Base-by-base conservation (phyloP, 1,140 invertebrate genomes). In the Neelides sp. region DNA sequence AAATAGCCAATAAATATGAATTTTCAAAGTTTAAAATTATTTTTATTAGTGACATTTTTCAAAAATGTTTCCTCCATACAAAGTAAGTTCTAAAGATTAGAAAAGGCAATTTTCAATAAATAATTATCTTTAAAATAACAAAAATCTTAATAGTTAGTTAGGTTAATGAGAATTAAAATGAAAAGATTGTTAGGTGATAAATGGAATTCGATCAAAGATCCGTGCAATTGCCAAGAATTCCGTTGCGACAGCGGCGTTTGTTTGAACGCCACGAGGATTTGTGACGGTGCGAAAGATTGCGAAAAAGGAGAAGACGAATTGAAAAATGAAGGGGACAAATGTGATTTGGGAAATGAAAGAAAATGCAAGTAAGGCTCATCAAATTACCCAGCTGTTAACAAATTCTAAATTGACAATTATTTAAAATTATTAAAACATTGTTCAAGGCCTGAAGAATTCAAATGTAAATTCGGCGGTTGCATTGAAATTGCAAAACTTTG, bases 191-290 rank as follows among this genome's bases (percentile, higher is more conserved):
- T 41, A 45, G 42, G 26, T 8, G 30, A 15, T 20, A 46, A 48
- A 10, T 57, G 54, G 54, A 39, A 36, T 17, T 32, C 19, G 0
- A 57, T 57, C 8, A 46, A 57, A 17, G 46, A 39, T 5, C 43
- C 55, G 3, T 57, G 55, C 28, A 27, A 52, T 2, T 57, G 55
- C 26, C 50, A 57, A 32, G 44, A 57, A 28, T 57, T 57, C 36
- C 45, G 55, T 1, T 57, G 55, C 17, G 24, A 28, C 27, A 17
- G 28, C 8, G 47, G 43, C 5, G 41, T 44, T 37, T 57, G 55
- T 24, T 32, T 57, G 10, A 45, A 57, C 20, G 34, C 37, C 1
- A 27, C 45, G 28, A 40, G 46, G 28, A 50, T 57, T 0, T 57
- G 55, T 20, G 42, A 57, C 28, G 55, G 55, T 12, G 34, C 30